These are phyloP conservation scores for Loriculus beryllinus DNA, from an alignment of 2,797 vertebrate species.

Conservation along the genomic window DNA sequence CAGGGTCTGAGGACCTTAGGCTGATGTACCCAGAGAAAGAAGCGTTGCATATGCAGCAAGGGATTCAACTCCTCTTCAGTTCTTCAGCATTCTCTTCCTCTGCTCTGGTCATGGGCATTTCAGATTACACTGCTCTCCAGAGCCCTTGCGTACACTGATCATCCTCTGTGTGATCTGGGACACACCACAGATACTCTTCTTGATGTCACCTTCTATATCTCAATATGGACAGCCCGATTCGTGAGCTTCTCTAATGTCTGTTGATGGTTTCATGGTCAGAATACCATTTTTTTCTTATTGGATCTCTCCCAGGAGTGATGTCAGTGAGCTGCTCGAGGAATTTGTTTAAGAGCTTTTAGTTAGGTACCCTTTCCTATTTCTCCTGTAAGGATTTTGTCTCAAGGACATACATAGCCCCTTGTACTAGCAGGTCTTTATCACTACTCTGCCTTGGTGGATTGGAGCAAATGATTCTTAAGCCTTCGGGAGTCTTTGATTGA, in stretches of 20 bases:
- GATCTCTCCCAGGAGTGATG: neutral
- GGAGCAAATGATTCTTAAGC: neutral
- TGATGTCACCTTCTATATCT: neutral
- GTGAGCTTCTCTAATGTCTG: neutral
- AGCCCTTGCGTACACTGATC: neutral
- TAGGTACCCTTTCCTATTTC: neutral
- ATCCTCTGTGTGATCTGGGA: neutral
- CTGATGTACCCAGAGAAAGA: neutral
- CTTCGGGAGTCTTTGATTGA: neutral
- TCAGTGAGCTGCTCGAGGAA: neutral
- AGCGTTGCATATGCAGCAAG: fast-evolving
- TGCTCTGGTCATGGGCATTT: neutral
- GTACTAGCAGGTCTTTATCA: neutral
- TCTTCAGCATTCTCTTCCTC: neutral
- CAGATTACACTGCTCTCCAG: neutral
- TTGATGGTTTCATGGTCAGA: neutral
- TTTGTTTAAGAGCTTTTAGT: neutral
- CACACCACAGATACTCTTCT: neutral
- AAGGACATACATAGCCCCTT: neutral
- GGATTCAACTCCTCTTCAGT: neutral
- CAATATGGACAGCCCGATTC: neutral
- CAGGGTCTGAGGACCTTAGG: fast-evolving
- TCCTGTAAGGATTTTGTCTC: neutral
- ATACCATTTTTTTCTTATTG: neutral
- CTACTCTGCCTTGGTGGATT: neutral